Conservation (phyloP, 2,888 invertebrate genomes). For the Scaptomyza flava region DNA sequence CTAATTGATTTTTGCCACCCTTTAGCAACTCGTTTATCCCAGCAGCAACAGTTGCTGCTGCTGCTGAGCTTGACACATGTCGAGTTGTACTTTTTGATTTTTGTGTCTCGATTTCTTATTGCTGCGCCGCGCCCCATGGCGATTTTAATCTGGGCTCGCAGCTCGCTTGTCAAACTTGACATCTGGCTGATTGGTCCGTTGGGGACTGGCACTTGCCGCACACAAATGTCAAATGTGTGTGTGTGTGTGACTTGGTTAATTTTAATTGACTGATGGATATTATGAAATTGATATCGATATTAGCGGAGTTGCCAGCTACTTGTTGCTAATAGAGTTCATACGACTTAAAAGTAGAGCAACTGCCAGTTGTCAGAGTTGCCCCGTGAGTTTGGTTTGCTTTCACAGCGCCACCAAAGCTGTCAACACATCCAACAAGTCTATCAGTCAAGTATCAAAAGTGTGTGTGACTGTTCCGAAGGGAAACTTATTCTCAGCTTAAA, state of each 20-base stretch:
- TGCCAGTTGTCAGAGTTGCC: slow-evolving; percentile 10
- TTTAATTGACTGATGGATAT: slow-evolving; percentile 73
- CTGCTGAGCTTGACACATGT: slow-evolving; percentile 71
- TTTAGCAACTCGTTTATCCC: slow-evolving; percentile 3
- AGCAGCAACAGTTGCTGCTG: slow-evolving; percentile 7
- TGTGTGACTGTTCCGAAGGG: slow-evolving; percentile 49
- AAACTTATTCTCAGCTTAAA: slow-evolving; percentile 7
- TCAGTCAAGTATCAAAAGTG: slow-evolving; percentile 80
- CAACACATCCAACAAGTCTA: slow-evolving; percentile 81
- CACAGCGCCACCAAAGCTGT: slow-evolving; percentile 66
- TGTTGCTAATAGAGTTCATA: slow-evolving; percentile 23
- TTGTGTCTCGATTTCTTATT: slow-evolving; percentile 40
- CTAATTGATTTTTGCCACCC: slow-evolving; percentile 65
- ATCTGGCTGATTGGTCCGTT: slow-evolving; percentile 62
- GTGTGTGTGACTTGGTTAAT: slow-evolving; percentile 44
- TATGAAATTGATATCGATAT: slow-evolving; percentile 58
- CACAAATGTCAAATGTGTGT: not conserved
- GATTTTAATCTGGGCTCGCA: slow-evolving; percentile 51
- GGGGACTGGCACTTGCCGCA: slow-evolving; percentile 35
- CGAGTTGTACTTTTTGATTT: slow-evolving; percentile 36
- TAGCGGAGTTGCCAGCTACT: not conserved
- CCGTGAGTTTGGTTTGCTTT: slow-evolving; percentile 30
- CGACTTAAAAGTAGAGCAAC: slow-evolving; percentile 28
- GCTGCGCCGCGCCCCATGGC: slow-evolving; percentile 45
- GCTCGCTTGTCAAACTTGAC: slow-evolving; percentile 54